Evolutionary conservation across 2,797 vertebrate genomes (phyloP).

Genomic region (Atherinosoma microstoma): DNA sequence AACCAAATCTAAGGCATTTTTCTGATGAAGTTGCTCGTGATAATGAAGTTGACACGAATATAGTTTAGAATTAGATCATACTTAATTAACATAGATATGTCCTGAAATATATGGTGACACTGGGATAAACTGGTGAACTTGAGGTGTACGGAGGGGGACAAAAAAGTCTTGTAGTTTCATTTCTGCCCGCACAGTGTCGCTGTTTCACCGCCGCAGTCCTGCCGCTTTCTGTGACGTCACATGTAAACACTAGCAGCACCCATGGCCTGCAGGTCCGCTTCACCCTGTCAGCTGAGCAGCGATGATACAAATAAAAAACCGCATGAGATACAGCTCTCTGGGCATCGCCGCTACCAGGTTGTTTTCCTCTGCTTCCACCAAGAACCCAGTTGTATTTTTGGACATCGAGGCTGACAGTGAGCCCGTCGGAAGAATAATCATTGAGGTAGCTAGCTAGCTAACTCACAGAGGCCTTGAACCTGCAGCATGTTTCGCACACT

Average conservation of each 20-base stretch:
- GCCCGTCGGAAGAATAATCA: constrained; percentile 87
- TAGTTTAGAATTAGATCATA: too few species aligned
- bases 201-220: background rate
- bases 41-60: too few species aligned
- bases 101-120: too few species aligned
- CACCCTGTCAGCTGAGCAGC: constrained; percentile 4
- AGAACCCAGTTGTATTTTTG: constrained; percentile 89
- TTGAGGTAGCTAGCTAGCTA: constrained; percentile 83
- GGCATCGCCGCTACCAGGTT: constrained; percentile 71
- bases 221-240: constrained; percentile 1
- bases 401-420: constrained; percentile 90
- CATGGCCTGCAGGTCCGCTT: background rate
- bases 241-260: background rate
- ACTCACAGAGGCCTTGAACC: background rate
- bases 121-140: too few species aligned
- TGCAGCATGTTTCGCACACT: background rate
- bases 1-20: too few species aligned
- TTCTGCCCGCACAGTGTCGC: constrained; percentile 8
- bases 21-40: too few species aligned
- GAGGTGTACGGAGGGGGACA: too few species aligned
- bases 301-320: constrained; percentile 80
- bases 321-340: constrained; percentile 72
- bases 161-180: background rate
- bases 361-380: constrained; percentile 57
- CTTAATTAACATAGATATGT: too few species aligned